Percentiles rank a stretch among this genome's conserved stretches.
These are phyloP conservation scores for Alauda arvensis DNA, from an alignment of 2,797 vertebrate genomes.

Conservation along the genomic window DNA sequence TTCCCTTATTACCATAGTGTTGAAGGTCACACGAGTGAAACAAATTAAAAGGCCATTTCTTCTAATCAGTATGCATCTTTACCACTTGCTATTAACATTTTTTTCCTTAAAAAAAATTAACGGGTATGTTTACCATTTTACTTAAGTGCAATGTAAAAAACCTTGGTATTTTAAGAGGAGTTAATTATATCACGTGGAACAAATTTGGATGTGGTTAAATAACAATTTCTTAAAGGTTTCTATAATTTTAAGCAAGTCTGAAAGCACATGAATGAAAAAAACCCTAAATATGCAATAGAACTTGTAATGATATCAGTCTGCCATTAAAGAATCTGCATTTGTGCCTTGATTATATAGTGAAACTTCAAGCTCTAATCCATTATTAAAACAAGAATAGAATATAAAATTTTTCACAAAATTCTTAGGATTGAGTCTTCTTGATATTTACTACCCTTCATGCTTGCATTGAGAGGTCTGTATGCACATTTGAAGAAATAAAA, in stretches of 20 bases:
- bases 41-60: constrained; percentile 37
- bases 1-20: not conserved
- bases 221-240: not conserved
- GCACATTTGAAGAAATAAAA: not conserved
- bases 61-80: constrained; percentile 8
- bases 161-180: not conserved
- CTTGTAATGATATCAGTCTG: not conserved
- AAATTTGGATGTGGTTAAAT: not conserved
- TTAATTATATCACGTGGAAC: not conserved
- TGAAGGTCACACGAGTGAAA: constrained; percentile 8
- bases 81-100: not conserved
- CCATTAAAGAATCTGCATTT: not conserved
- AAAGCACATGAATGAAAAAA: not conserved
- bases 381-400: not conserved
- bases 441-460: not conserved
- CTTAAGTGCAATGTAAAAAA: not conserved
- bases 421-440: not conserved
- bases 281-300: not conserved
- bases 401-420: not conserved
- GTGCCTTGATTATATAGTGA: not conserved
- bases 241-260: not conserved
- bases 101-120: not conserved
- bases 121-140: not conserved
- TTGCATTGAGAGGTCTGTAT: not conserved
- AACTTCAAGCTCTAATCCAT: not conserved